Evolutionary conservation across 2,888 invertebrate genomes (phyloP), one percentile per base, ranked within the genome.

Genomic region (Ypsolopha sequella): DNA sequence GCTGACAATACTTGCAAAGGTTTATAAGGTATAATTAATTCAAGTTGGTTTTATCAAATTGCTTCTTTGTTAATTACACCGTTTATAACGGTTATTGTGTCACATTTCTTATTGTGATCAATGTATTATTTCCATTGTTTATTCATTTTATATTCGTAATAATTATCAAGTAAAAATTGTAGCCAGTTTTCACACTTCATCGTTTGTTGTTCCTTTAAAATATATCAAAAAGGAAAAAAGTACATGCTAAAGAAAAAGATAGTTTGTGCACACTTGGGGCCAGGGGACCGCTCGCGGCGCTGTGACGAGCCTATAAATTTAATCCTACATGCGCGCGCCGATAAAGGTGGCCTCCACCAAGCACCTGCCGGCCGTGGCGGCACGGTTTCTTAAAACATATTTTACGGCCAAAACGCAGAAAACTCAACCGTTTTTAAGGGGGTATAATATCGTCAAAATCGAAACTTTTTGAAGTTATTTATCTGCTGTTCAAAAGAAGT

Each of bases 401-500:
- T 75, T 74, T 74, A 76, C 68, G 64, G 63, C 65, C 63, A 38
- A 70, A 74, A 72, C 66, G 76, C 75, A 73, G 71, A 73, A 77
- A 76, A 76, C 75, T 63, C 67, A 70, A 71, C 73, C 36, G 11
- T 38, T 50, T 36, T 24, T 50, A 41, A 45, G 43, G 7, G 41
- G 14, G 41, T n/a, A n/a, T n/a, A n/a, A n/a, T n/a, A n/a, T n/a
- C n/a, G n/a, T n/a, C n/a, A n/a, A n/a, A n/a, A n/a, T n/a, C n/a
- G n/a, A n/a, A n/a, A n/a, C n/a, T n/a, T n/a, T n/a, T n/a, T n/a
- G n/a, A n/a, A n/a, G n/a, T n/a, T n/a, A n/a, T n/a, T n/a, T n/a
- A n/a, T n/a, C n/a, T n/a, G n/a, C n/a, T n/a, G n/a, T n/a, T n/a
- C n/a, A n/a, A n/a, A n/a, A n/a, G n/a, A n/a, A n/a, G n/a, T n/a